Conservation (phyloP, 2,888 invertebrate species). For the Cylindroiulus punctatus region DNA sequence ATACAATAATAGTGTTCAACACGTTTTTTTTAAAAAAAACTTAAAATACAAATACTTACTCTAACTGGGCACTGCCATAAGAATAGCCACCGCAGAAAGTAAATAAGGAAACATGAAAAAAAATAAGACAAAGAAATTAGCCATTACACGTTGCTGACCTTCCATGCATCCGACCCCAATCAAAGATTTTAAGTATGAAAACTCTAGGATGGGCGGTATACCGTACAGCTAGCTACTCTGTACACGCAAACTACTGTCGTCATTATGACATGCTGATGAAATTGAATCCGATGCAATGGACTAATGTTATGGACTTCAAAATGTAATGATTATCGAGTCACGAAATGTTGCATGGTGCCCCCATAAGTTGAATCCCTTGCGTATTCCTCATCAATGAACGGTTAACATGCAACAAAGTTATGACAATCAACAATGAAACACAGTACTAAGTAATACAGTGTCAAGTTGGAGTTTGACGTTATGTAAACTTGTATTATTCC, state of each 20-base stretch:
- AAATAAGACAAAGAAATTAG: conserved; percentile 53
- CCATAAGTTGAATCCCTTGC: background rate
- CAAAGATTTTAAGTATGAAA: background rate
- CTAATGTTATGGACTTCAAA: too few relatives aligned
- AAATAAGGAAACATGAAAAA: conserved; percentile 54
- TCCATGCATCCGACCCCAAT: background rate
- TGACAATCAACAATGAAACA: background rate
- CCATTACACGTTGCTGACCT: conserved; percentile 23
- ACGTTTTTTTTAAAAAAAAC: background rate
- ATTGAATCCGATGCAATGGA: background rate
- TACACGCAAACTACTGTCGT: background rate
- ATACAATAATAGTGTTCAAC: background rate
- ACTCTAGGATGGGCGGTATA: background rate
- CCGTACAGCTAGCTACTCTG: too few relatives aligned
- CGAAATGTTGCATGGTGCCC: too few relatives aligned
- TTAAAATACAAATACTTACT: conserved; percentile 55
- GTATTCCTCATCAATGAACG: background rate
- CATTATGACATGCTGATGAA: background rate
- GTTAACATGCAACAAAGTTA: background rate
- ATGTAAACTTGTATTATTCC: too few relatives aligned
- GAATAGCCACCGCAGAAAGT: conserved; percentile 6
- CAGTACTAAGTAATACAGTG: background rate
- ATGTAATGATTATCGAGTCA: background rate
- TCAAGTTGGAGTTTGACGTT: background rate
- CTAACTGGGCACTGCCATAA: conserved; percentile 57